Conservation (phyloP, 2,113 vertebrate species). For the Rhipidura dahli region DNA sequence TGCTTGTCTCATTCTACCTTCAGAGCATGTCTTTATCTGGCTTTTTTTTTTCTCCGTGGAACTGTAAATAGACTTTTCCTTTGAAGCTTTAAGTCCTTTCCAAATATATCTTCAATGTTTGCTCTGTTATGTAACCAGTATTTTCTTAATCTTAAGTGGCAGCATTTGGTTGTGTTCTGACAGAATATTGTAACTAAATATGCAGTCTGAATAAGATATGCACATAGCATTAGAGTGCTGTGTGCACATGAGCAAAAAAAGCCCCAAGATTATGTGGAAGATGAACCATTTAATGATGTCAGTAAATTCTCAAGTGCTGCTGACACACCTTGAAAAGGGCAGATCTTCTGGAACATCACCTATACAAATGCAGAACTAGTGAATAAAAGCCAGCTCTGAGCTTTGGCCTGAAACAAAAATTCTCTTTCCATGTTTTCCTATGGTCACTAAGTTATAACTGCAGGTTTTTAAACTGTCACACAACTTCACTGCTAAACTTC, state of each 20-base stretch:
- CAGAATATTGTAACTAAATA: neutral
- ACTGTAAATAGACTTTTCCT: slow-evolving; percentile 49
- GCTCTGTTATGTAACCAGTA: slow-evolving; percentile 47
- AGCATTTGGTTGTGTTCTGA: slow-evolving; percentile 29
- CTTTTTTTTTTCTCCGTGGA: neutral
- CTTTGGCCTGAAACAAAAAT: neutral
- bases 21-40: neutral
- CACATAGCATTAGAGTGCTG: neutral
- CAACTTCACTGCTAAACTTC: neutral
- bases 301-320: neutral
- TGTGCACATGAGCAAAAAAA: neutral
- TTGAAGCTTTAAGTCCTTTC: slow-evolving; percentile 60
- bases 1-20: neutral
- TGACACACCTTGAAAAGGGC: neutral
- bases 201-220: neutral
- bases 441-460: neutral
- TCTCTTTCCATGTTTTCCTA: neutral
- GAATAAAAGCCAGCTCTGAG: neutral
- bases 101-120: slow-evolving; percentile 62
- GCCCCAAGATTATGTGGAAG: neutral
- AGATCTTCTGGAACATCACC: neutral
- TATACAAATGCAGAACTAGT: neutral
- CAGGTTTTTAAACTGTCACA: neutral
- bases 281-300: neutral
- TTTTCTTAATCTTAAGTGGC: slow-evolving; percentile 46